These are phyloP conservation scores for Archips crataeganus DNA, from an alignment of 2,888 invertebrate species.

Conservation along the genomic window DNA sequence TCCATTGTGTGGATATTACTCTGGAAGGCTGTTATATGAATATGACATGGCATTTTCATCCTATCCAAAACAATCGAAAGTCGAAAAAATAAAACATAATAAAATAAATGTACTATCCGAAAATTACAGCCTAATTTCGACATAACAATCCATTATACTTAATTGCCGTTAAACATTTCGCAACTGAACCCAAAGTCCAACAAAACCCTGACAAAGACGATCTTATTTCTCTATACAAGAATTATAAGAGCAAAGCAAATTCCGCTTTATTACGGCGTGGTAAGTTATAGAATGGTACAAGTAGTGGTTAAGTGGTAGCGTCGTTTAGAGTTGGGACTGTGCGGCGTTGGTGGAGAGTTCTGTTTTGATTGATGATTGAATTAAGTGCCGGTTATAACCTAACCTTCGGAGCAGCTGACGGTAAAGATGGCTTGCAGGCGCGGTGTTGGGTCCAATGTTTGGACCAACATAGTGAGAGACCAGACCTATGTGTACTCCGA, in stretches of 20 bases:
- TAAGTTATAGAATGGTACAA: neutral
- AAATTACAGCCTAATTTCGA: slow-evolving; percentile 19
- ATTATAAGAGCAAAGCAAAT: neutral
- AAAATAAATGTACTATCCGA: neutral
- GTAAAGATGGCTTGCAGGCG: slow-evolving; percentile 28
- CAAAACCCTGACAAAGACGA: slow-evolving; percentile 23
- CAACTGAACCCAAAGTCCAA: slow-evolving; percentile 26
- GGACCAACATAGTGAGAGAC: slow-evolving; percentile 8
- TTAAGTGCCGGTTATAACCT: slow-evolving; percentile 29
- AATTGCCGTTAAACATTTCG: slow-evolving; percentile 33
- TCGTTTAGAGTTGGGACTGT: slow-evolving; percentile 19
- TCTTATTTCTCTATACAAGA: slow-evolving; percentile 8
- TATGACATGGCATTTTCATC: too few species aligned
- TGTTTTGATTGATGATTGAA: slow-evolving; percentile 13
- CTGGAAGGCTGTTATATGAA: too few species aligned
- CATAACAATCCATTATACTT: slow-evolving; percentile 22
- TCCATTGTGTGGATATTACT: too few species aligned
- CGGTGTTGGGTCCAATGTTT: slow-evolving; percentile 18
- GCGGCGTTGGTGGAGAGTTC: slow-evolving; percentile 17
- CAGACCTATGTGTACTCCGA: neutral
- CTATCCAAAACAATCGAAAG: too few species aligned
- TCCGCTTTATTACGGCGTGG: slow-evolving; percentile 1
- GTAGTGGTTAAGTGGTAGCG: neutral
- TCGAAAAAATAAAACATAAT: too few species aligned
- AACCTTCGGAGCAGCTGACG: slow-evolving; percentile 35